Conservation (phyloP, 2,888 invertebrate genomes). For the Athalia cordata region DNA sequence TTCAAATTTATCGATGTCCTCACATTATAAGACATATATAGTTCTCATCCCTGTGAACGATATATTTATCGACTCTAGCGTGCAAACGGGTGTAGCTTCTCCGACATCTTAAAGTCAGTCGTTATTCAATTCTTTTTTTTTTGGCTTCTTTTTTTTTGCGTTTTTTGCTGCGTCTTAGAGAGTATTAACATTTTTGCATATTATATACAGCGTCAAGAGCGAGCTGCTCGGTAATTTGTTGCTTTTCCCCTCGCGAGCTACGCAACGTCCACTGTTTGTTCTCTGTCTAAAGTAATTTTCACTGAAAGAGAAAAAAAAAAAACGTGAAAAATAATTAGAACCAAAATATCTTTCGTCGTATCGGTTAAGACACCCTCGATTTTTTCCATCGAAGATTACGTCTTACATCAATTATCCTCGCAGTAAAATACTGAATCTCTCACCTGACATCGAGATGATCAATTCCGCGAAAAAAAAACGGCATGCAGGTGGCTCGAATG, state of each 20-base stretch:
- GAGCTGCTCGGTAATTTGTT: neutral
- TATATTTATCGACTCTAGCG: neutral
- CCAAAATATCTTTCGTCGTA: too few species aligned
- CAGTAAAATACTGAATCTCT: too few species aligned
- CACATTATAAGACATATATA: too few species aligned
- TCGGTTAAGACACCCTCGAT: too few species aligned
- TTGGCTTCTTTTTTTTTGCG: too few species aligned
- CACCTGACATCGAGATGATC: too few species aligned
- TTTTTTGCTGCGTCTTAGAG: too few species aligned
- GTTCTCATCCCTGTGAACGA: neutral
- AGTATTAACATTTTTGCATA: neutral
- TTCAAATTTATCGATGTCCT: constrained; percentile 1
- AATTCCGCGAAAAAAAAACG: too few species aligned
- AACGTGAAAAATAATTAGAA: too few species aligned
- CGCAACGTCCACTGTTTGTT: neutral
- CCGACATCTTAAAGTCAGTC: neutral
- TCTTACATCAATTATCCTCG: too few species aligned
- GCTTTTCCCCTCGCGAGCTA: neutral
- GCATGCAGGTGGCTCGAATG: too few species aligned
- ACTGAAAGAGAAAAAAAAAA: neutral
- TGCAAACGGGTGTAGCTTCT: neutral
- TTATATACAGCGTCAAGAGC: neutral
- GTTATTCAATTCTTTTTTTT: constrained; percentile 2
- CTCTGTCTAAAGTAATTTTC: neutral
- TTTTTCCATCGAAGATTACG: too few species aligned